Base-by-base conservation (phyloP, 1,140 invertebrate genomes). In the Cataglyphis hispanica region DNA sequence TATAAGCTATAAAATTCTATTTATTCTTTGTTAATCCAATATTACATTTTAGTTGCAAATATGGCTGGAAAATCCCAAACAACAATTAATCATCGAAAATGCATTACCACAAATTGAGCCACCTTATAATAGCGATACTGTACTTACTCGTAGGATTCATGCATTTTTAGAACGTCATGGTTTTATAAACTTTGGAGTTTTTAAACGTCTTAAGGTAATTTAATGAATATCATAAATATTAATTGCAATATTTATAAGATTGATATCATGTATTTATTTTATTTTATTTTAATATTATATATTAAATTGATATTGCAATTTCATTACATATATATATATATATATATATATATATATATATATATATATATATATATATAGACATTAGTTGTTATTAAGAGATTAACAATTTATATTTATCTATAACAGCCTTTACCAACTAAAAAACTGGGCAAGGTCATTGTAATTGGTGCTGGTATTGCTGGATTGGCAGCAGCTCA, bases 171-270 rank as follows among this genome's bases (percentile, higher is more conserved):
- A 99, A 92, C 96, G 99, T 83, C 98, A 99, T 95, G 99, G 99
- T 8, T 99, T 98, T 91, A 99, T 99, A 67, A 99, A 99, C 95
- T 99, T 99, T 96, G 99, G 99, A 0, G 97, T 99, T 31, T 99
- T 98, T 93, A 98, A 99, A 94, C 95, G 98, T 72, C 92, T 98
- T 1, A 98, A 98, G 93, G 96, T 96, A 95, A 89, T 76, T 87
- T 64, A 76, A 75, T 13, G 25, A 69, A 58, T 84, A 50, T 31
- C 75, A 56, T 56, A 66, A 53, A 13, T 78, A 2, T 43, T 40
- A 88, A 85, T 10, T 50, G 16, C 46, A 50, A 4, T 50, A 50
- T 19, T 46, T 11, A 46, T 13, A 0, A 46, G 13, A 46, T 46
- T 46, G 3, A 43, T 43, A 11, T 6, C 16, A 50, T 50, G 16